A percentile compares a stretch with the other conserved stretches of the same genome.
Conservation (phyloP, 2,113 vertebrate species). For the Candoia aspera region DNA sequence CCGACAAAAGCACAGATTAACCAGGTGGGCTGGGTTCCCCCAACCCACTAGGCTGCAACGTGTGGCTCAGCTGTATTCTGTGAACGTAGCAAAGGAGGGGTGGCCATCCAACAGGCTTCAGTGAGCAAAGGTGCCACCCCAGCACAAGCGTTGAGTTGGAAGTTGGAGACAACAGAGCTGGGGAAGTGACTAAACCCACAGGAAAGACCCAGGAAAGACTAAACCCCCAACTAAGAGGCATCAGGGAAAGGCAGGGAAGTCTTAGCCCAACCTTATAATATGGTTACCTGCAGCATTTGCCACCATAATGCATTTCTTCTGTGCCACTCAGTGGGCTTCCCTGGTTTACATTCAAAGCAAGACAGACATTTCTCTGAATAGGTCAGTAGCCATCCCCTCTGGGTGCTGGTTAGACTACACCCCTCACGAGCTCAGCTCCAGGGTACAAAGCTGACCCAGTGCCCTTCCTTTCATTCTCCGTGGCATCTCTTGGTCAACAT, state of each 20-base stretch:
- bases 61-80: neutral
- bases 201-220: no score
- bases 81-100: neutral
- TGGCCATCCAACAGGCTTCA: no score
- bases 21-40: neutral
- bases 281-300: neutral
- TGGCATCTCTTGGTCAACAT: neutral
- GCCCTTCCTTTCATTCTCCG: neutral
- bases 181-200: neutral
- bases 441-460: neutral
- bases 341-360: neutral
- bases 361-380: neutral
- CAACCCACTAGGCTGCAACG: neutral
- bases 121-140: neutral
- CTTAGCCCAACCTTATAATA: neutral
- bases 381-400: no score
- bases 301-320: neutral
- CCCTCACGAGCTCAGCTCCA: neutral
- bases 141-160: neutral
- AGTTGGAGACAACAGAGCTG: neutral
- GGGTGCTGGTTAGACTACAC: neutral
- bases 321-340: neutral
- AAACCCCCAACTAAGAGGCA: neutral
- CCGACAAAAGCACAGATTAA: neutral
- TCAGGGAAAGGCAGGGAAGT: neutral